phyloP scores from a whole-genome alignment of 2,888 invertebrate genomes.

The Drosophila yooni region DNA sequence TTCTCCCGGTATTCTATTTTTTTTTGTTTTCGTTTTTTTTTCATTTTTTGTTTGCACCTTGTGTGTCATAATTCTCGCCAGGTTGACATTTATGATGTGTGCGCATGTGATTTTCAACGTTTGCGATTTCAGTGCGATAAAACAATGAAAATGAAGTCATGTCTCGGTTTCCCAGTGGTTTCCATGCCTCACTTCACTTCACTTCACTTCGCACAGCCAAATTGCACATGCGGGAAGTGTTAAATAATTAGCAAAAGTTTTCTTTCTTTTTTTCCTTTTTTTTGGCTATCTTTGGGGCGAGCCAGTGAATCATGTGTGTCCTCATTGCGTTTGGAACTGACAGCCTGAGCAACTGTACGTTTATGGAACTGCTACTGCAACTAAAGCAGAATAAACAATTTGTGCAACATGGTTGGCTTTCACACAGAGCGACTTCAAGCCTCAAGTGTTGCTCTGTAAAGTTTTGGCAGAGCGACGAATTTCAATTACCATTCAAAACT shows the following conservation, averaged over 20 bases:
- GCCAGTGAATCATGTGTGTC: conserved; percentile 18
- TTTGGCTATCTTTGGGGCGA: conserved; percentile 6
- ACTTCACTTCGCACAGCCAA: conserved; percentile 20
- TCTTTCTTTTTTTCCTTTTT: conserved; percentile 6
- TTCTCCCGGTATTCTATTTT: neutral
- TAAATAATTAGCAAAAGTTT: conserved; percentile 47
- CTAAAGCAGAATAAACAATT: neutral
- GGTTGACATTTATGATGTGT: conserved; percentile 83
- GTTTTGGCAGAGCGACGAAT: neutral
- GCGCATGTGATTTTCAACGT: conserved; percentile 71
- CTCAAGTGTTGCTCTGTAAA: neutral
- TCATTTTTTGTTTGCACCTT: conserved; percentile 23
- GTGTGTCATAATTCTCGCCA: conserved; percentile 78
- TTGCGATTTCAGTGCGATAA: conserved; percentile 64
- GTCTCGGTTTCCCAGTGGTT: conserved; percentile 42
- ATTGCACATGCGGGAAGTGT: conserved; percentile 59
- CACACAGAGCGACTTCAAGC: neutral
- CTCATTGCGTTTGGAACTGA: neutral
- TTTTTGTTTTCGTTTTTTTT: neutral
- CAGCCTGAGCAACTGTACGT: neutral
- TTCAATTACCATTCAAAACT: neutral
- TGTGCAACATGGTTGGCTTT: neutral
- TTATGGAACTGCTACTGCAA: neutral
- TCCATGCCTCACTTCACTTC: conserved; percentile 19
- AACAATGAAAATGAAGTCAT: conserved; percentile 69